Conservation (phyloP, 1,140 invertebrate species). For the Teleogryllus occipitalis region DNA sequence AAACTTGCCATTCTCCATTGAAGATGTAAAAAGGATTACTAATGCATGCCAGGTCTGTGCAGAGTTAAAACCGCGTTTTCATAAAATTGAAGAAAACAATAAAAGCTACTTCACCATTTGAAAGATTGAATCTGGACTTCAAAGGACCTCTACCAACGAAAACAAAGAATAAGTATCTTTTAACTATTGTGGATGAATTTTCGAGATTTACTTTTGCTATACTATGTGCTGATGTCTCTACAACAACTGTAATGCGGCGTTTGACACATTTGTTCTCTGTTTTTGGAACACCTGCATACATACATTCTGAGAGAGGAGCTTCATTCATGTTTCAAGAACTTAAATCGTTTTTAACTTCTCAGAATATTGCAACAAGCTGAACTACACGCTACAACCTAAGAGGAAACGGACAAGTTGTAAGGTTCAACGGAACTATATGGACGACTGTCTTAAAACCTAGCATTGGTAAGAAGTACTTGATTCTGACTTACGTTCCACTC, state of each 20-base stretch:
- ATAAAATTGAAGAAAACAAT: conserved; percentile 18
- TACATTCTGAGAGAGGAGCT: conserved; percentile 24
- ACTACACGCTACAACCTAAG: conserved; percentile 24
- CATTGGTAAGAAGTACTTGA: conserved; percentile 18
- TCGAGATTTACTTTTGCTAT: too few relatives aligned
- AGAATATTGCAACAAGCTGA: conserved; percentile 21
- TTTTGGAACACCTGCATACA: conserved; percentile 26
- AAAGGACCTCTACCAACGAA: conserved; percentile 30
- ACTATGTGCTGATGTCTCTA: conserved; percentile 24
- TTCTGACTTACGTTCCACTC: conserved; percentile 12
- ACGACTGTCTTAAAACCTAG: conserved; percentile 17
- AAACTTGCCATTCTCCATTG: conserved; percentile 27
- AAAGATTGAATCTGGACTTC: conserved; percentile 29
- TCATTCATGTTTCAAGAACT: too few relatives aligned
- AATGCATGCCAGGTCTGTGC: conserved; percentile 20
- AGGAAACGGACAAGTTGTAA: conserved; percentile 21
- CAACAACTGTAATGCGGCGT: conserved; percentile 25
- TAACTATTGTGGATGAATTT: too few relatives aligned
- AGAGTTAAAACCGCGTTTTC: conserved; percentile 26
- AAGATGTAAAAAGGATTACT: conserved; percentile 25
- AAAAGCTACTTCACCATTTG: conserved; percentile 29
- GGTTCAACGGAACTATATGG: conserved; percentile 27
- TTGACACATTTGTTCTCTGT: conserved; percentile 24
- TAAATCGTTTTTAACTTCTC: conserved; percentile 13
- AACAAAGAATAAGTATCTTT: conserved; percentile 27